phyloP scores from a whole-genome alignment of 2,888 invertebrate species.

The Limenitis camilla region DNA sequence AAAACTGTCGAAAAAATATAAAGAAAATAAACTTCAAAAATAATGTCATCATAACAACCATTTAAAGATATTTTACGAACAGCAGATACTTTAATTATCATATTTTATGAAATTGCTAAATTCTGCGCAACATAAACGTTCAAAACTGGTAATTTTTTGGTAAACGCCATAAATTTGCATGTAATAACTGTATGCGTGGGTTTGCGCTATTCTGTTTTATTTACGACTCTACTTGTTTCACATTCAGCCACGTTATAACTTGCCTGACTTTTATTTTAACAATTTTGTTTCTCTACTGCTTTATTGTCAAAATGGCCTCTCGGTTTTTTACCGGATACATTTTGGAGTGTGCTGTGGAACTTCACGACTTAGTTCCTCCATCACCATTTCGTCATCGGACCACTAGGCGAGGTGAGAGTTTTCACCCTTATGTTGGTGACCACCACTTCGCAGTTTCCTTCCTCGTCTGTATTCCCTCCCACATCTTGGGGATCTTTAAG shows the following conservation, averaged over 20 bases:
- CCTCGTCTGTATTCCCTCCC: too few species aligned
- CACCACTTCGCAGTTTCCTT: too few species aligned
- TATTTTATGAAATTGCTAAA: constrained; percentile 1
- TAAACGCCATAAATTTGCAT: constrained; percentile 58
- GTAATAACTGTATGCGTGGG: constrained; percentile 61
- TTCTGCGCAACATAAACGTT: constrained; percentile 31
- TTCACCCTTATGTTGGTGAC: too few species aligned
- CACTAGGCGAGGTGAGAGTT: too few species aligned
- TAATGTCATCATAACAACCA: not conserved
- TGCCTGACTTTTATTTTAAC: constrained; percentile 59
- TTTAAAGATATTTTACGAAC: not conserved
- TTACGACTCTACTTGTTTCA: constrained; percentile 71
- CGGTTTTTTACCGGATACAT: constrained; percentile 62
- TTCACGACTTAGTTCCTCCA: too few species aligned
- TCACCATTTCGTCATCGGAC: too few species aligned
- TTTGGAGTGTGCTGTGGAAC: too few species aligned
- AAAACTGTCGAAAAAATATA: too few species aligned
- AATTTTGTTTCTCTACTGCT: constrained; percentile 50
- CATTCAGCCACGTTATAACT: constrained; percentile 62
- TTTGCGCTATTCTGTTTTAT: constrained; percentile 66
- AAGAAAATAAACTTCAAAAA: too few species aligned
- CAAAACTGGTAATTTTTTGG: constrained; percentile 58
- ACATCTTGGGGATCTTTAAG: too few species aligned
- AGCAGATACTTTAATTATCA: constrained; percentile 4
- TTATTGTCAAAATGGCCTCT: constrained; percentile 42